phyloP scores from a whole-genome alignment of 2,797 vertebrate genomes.

The Aeoliscus strigatus region DNA sequence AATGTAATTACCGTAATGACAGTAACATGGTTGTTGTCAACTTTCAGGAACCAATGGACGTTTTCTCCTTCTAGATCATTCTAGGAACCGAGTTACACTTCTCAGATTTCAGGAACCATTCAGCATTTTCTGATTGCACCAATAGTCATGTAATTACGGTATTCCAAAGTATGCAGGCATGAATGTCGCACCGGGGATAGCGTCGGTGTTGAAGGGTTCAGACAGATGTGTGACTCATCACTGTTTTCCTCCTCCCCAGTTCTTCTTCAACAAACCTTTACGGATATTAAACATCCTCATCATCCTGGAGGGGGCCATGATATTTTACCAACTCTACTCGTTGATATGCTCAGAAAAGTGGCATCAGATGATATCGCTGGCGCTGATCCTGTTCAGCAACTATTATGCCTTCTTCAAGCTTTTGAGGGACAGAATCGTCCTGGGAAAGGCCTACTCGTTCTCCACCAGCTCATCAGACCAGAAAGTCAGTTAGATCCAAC shows the following conservation, averaged over 20 bases:
- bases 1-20: no score
- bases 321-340: conserved; percentile 97
- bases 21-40: no score
- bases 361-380: conserved; percentile 97
- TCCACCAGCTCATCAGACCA: conserved; percentile 85
- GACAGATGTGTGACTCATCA: no score
- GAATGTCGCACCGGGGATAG: no score
- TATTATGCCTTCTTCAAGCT: conserved; percentile 98
- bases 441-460: conserved; percentile 94
- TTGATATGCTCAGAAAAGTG: conserved; percentile 95
- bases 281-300: conserved; percentile 97
- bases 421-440: conserved; percentile 93
- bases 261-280: conserved; percentile 98
- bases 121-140: no score
- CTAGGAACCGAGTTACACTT: no score
- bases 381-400: conserved; percentile 98
- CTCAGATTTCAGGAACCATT: no score
- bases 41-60: no score
- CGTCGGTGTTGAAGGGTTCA: no score
- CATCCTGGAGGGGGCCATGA: conserved; percentile 92
- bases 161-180: no score
- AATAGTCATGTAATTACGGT: no score
- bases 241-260: conserved; percentile 66
- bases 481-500: conserved; percentile 77
- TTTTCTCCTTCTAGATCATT: no score